Evolutionary conservation across 2,797 vertebrate species (phyloP).

Genomic region (Paedocypris micromegethes): DNA sequence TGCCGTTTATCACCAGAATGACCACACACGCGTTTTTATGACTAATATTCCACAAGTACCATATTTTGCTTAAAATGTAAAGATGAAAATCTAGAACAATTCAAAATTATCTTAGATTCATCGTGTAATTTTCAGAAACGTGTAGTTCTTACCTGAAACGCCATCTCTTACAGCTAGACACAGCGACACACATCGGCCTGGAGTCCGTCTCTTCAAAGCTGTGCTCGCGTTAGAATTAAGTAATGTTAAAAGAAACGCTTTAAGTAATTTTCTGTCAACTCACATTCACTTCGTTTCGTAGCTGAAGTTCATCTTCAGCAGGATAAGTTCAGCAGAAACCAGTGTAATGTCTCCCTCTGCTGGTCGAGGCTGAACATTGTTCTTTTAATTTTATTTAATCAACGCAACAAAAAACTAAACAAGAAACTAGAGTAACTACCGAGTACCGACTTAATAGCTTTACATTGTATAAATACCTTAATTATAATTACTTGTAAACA

Average conservation of each 20-base stretch:
- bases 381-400: neutral
- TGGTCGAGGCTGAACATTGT: neutral
- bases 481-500: no score
- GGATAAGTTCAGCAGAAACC: neutral
- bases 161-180: conserved; percentile 8
- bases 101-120: no score
- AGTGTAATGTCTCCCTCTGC: conserved; percentile 22
- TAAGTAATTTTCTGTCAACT: conserved; percentile 19
- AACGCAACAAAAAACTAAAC: neutral
- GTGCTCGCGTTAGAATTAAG: conserved; percentile 4
- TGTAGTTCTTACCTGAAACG: neutral
- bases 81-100: no score
- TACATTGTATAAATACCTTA: no score
- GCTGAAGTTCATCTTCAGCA: neutral
- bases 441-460: no score
- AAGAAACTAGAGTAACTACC: no score
- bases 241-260: conserved; percentile 16
- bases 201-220: conserved; percentile 9
- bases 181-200: neutral
- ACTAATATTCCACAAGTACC: no score
- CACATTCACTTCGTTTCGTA: neutral
- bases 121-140: neutral
- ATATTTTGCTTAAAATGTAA: no score
- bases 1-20: no score
- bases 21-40: no score